Evolutionary conservation across 1,140 invertebrate genomes (phyloP).

Genomic region (Drosophila kurseongensis): DNA sequence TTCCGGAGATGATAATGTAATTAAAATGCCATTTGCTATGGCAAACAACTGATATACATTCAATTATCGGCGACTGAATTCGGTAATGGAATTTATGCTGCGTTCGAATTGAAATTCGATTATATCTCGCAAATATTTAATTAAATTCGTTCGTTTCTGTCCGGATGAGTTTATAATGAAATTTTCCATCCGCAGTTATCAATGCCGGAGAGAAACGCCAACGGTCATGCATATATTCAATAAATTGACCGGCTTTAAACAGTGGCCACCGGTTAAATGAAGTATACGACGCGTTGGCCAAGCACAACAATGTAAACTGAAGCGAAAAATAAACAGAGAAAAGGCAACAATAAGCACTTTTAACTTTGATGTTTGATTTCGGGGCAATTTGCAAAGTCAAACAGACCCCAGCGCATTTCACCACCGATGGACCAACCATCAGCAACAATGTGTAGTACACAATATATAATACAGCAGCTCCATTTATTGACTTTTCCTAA

Average conservation of each 20-base stretch:
- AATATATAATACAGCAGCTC: conserved; percentile 39
- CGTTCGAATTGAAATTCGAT: conserved; percentile 58
- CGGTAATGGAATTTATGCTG: conserved; percentile 49
- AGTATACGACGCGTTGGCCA: conserved; percentile 42
- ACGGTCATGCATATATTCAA: conserved; percentile 29
- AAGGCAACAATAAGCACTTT: conserved; percentile 57
- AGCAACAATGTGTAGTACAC: conserved; percentile 49
- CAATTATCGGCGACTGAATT: conserved; percentile 46
- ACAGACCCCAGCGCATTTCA: conserved; percentile 32
- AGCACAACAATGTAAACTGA: conserved; percentile 32
- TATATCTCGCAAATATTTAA: conserved; percentile 56
- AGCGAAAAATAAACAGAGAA: conserved; percentile 47
- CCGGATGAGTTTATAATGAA: conserved; percentile 32
- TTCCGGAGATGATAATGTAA: conserved; percentile 47
- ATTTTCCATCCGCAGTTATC: conserved; percentile 29
- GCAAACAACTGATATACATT: conserved; percentile 52
- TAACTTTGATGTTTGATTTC: conserved; percentile 64
- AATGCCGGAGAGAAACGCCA: not conserved
- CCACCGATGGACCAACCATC: conserved; percentile 21
- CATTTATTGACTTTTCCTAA: conserved; percentile 54
- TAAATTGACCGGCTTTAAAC: conserved; percentile 23
- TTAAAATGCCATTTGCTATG: conserved; percentile 52
- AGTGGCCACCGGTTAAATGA: conserved; percentile 32
- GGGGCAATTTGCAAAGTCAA: conserved; percentile 57
- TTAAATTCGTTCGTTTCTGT: conserved; percentile 33